phyloP scores from a whole-genome alignment of 2,113 vertebrate genomes.

The Gnathonemus longibarbis region DNA sequence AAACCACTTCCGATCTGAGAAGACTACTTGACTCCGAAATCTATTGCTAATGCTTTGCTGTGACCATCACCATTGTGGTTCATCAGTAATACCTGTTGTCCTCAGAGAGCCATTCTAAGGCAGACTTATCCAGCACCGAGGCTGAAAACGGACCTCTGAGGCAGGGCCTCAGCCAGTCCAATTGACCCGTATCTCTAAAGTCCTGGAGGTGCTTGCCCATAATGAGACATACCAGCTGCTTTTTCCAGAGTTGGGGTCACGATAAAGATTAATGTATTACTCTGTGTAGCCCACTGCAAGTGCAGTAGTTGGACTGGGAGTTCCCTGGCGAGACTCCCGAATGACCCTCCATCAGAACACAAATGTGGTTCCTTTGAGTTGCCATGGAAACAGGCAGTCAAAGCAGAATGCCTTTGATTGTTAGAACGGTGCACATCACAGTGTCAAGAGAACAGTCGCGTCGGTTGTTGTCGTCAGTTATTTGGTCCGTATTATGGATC shows the following conservation, averaged over 20 bases:
- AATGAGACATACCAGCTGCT: background rate
- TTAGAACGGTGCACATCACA: conserved; percentile 17
- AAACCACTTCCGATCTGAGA: background rate
- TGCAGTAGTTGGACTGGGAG: background rate
- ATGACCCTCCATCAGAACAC: conserved; percentile 11
- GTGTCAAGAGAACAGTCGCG: conserved; percentile 9
- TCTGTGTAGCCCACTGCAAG: background rate
- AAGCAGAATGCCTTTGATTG: conserved; percentile 15
- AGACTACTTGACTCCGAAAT: background rate
- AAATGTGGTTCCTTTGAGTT: conserved; percentile 3
- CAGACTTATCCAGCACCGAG: background rate
- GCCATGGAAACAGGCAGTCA: conserved; percentile 24
- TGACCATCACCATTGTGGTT: background rate
- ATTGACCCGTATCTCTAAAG: background rate
- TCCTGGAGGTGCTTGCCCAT: background rate
- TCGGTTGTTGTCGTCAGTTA: background rate
- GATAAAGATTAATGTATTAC: background rate
- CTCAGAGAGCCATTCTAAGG: background rate
- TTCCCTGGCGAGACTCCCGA: background rate
- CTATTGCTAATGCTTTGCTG: background rate
- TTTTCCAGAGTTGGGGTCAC: background rate
- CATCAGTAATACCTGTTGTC: background rate
- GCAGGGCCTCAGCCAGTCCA: background rate
- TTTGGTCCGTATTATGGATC: background rate
- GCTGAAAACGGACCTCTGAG: background rate